Conservation (phyloP, 2,888 invertebrate genomes). For the Andricus quercusramuli region DNA sequence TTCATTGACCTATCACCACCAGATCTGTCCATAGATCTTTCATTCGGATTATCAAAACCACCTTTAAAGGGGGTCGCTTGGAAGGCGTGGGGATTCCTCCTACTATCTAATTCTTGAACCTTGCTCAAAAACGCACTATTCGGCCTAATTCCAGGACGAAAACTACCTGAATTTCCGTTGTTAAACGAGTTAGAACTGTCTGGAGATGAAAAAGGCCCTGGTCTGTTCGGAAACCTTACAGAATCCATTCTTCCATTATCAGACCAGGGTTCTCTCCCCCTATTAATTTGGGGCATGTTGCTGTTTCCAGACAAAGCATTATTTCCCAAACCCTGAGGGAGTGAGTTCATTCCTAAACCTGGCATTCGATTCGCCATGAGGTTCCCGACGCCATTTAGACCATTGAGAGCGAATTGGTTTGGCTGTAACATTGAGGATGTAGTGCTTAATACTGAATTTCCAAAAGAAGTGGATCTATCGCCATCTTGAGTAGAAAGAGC, state of each 20-base stretch:
- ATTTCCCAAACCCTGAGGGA: slow-evolving; percentile 48
- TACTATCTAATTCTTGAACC: slow-evolving; percentile 79
- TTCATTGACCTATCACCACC: slow-evolving; percentile 27
- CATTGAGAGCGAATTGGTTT: slow-evolving; percentile 70
- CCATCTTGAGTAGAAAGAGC: slow-evolving; percentile 64
- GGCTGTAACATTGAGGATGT: slow-evolving; percentile 65
- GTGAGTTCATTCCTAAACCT: slow-evolving; percentile 54
- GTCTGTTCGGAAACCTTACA: slow-evolving; percentile 63
- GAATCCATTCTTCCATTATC: slow-evolving; percentile 60
- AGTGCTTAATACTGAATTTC: slow-evolving; percentile 57
- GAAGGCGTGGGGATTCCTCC: slow-evolving; percentile 83
- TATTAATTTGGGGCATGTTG: slow-evolving; percentile 61
- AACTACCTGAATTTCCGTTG: slow-evolving; percentile 46
- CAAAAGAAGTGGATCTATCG: slow-evolving; percentile 58
- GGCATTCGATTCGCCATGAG: slow-evolving; percentile 61
- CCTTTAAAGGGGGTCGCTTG: slow-evolving; percentile 58
- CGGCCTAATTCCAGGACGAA: slow-evolving; percentile 54
- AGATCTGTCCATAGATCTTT: slow-evolving; percentile 46
- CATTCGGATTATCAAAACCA: slow-evolving; percentile 61
- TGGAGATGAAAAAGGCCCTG: slow-evolving; percentile 63
- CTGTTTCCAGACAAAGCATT: slow-evolving; percentile 44
- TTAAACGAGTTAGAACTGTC: slow-evolving; percentile 51
- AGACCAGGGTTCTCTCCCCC: slow-evolving; percentile 71
- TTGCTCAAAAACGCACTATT: slow-evolving; percentile 65
- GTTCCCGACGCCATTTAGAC: slow-evolving; percentile 69